Evolutionary conservation across 2,888 invertebrate genomes (phyloP), one percentile per base, ranked within the genome.

Genomic region (Atrina japonica): DNA sequence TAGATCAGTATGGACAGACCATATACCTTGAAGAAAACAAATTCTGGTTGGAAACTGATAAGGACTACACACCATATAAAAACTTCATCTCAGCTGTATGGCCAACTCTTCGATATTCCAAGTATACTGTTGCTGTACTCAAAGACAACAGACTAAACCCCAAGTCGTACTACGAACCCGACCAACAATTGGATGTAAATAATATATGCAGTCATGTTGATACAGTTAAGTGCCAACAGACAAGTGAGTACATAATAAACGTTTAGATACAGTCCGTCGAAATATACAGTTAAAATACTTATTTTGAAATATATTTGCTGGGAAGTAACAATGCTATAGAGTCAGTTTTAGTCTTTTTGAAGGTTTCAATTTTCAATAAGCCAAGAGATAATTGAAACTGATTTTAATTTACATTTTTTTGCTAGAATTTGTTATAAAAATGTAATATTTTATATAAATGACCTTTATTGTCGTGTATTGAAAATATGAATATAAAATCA

Each of bases 151-250:
- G 29, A 2, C 16, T 68, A 29, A 68, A 65, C 35, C 30, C 52
- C 18, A 55, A 25, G 25, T 60, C 59, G 21, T 65, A 56, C 23
- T 73, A 68, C 41, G 41, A 59, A 27, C 53, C 49, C 27, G 45
- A 45, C 5, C n/a, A 52, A 14, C 21, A 5, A 6, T 23, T 68
- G 7, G 16, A 60, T 21, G 21, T 68, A n/a, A 25, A 11, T 18
- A 60, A 73, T 18, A 68, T 65, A 0, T 73, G 73, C 30, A 60
- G 29, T 5, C 73, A 73, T 50, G 60, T 65, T n/a, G 40, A 73
- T 55, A 25, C 68, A 1, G 56, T 73, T 14, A 59, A 67, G 41
- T 73, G 73, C 55, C 35, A 21, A 16, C 41, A n/a, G 23, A 64
- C 64, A 53, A 21, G 64, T 64, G 25, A 11, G 16, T 41, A n/a